These are phyloP conservation scores for Amblyjoppa fuscipennis DNA, from an alignment of 2,888 invertebrate genomes.

Conservation along the genomic window DNA sequence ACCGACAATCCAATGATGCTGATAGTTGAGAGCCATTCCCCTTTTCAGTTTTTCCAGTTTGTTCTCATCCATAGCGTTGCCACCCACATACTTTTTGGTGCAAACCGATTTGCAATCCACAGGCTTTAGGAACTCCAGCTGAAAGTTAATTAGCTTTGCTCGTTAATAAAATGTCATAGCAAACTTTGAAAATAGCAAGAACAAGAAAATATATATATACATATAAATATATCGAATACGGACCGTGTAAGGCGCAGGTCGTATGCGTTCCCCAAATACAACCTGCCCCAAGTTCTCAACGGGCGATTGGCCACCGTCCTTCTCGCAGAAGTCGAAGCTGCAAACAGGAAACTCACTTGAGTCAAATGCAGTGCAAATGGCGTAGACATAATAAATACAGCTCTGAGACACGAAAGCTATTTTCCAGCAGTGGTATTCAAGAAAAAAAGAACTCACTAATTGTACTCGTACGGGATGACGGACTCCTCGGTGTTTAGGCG, in stretches of 20 bases:
- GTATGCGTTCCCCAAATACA: constrained; percentile 99
- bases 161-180: not conserved
- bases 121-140: constrained; percentile 92
- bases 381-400: not conserved
- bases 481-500: constrained; percentile 99
- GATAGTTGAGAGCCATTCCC: constrained; percentile 98
- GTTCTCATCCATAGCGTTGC: constrained; percentile 88
- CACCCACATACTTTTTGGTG: constrained; percentile 91
- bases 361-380: not conserved
- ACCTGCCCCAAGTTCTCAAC: constrained; percentile 99
- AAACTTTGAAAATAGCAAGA: not conserved
- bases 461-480: constrained; percentile 99
- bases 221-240: not conserved
- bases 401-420: not conserved
- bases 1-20: constrained; percentile 98
- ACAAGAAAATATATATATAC: not conserved
- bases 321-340: constrained; percentile 97
- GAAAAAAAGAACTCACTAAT: constrained; percentile 88
- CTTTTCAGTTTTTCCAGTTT: constrained; percentile 94
- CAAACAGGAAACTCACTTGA: constrained; percentile 58
- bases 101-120: constrained; percentile 88
- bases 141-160: constrained; percentile 66
- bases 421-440: not conserved
- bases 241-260: constrained; percentile 96
- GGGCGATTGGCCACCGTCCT: constrained; percentile 91